These are phyloP conservation scores for Ips typographus DNA, from an alignment of 1,140 invertebrate species.

Conservation along the genomic window DNA sequence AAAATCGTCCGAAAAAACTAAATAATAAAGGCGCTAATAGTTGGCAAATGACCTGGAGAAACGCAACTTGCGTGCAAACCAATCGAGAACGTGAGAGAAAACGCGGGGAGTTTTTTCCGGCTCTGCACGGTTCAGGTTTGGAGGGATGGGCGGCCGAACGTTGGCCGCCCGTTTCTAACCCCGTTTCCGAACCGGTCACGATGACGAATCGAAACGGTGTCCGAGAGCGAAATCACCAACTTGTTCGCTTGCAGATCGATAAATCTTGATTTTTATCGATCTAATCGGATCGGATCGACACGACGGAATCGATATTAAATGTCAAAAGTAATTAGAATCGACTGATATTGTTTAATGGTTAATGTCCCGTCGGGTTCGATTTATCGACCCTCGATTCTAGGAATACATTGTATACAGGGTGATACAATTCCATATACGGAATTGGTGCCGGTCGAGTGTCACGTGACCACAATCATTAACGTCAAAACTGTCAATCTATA, in stretches of 20 bases:
- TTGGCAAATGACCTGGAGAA: conserved; percentile 16
- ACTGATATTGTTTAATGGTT: conserved; percentile 28
- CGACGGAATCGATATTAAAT: conserved; percentile 30
- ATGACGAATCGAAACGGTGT: conserved; percentile 14
- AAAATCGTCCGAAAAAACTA: conserved; percentile 3
- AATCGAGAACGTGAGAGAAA: conserved; percentile 25
- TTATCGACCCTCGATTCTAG: background rate
- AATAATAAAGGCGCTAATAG: conserved; percentile 25
- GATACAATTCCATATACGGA: background rate
- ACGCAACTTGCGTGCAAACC: conserved; percentile 11
- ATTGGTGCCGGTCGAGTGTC: background rate
- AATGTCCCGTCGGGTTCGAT: conserved; percentile 15
- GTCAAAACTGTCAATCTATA: no score
- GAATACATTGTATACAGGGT: background rate
- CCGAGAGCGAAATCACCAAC: conserved; percentile 23
- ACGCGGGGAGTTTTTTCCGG: background rate
- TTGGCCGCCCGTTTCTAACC: no score
- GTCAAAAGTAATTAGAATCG: conserved; percentile 32
- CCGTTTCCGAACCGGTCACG: background rate
- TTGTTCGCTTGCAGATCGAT: conserved; percentile 15
- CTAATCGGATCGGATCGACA: conserved; percentile 18
- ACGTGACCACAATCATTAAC: background rate
- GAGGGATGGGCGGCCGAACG: background rate
- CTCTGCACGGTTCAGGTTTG: background rate
- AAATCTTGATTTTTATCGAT: conserved; percentile 30